These are phyloP conservation scores for Cosmia trapezina DNA, from an alignment of 2,888 invertebrate genomes.

Conservation along the genomic window DNA sequence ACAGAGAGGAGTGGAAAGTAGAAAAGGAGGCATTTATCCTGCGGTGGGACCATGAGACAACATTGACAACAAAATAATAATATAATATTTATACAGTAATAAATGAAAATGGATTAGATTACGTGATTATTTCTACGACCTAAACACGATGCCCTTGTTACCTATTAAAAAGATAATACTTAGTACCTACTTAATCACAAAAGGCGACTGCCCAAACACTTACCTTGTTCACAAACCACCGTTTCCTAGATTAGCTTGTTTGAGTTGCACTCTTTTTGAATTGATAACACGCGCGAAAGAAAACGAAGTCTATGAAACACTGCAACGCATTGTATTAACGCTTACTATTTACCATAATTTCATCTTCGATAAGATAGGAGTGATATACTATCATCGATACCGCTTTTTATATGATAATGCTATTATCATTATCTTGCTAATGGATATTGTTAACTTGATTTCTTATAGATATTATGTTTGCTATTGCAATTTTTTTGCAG, in stretches of 20 bases:
- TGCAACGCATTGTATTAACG: constrained; percentile 70
- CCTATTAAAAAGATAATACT: constrained; percentile 12
- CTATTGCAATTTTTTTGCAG: constrained; percentile 58
- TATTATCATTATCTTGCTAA: constrained; percentile 65
- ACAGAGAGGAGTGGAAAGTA: not conserved
- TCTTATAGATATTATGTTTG: constrained; percentile 50
- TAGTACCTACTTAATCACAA: not conserved
- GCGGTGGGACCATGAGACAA: no score
- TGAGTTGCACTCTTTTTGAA: constrained; percentile 71
- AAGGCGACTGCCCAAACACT: constrained; percentile 31
- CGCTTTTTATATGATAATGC: constrained; percentile 63
- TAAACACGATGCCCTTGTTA: constrained; percentile 1
- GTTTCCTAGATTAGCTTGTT: constrained; percentile 71
- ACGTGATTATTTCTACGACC: not conserved
- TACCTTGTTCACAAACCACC: constrained; percentile 56
- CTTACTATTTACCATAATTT: constrained; percentile 82
- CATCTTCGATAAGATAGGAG: constrained; percentile 79
- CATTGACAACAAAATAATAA: not conserved
- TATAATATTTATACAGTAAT: not conserved
- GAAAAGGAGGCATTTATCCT: not conserved
- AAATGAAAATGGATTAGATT: not conserved
- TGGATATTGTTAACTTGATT: constrained; percentile 72
- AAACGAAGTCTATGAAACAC: constrained; percentile 68
- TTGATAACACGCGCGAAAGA: constrained; percentile 73
- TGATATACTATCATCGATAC: constrained; percentile 59